These are phyloP conservation scores for Eriosoma lanigerum DNA, from an alignment of 1,140 invertebrate species.

Conservation along the genomic window DNA sequence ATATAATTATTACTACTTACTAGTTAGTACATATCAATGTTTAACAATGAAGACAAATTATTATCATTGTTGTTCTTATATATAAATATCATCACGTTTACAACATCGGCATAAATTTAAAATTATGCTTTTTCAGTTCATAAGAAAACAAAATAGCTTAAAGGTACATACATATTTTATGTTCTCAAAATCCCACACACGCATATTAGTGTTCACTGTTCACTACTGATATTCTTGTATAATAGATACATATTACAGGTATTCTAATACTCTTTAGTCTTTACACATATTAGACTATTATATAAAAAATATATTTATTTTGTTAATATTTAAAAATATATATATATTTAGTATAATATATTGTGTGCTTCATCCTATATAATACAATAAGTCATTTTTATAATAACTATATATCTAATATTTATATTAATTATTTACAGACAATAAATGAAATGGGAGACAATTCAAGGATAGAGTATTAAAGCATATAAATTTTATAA, in stretches of 20 bases:
- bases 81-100: slow-evolving; percentile 42
- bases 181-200: neutral
- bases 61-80: slow-evolving; percentile 41
- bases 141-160: slow-evolving; percentile 10
- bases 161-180: neutral
- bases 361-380: neutral
- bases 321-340: neutral
- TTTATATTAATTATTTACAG: neutral
- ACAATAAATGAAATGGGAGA: too few relatives aligned
- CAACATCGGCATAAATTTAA: slow-evolving; percentile 44
- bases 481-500: too few relatives aligned
- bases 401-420: neutral
- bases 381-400: too few relatives aligned
- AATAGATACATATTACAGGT: neutral
- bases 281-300: neutral
- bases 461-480: too few relatives aligned
- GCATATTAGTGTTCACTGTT: neutral
- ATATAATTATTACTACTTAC: neutral
- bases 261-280: too few relatives aligned
- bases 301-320: neutral
- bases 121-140: slow-evolving; percentile 43
- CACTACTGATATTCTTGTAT: neutral
- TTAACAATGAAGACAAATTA: slow-evolving; percentile 49
- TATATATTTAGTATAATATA: neutral
- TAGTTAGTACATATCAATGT: slow-evolving; percentile 42